phyloP scores from a whole-genome alignment of 1,140 invertebrate genomes.

The Zaprionus ghesquierei region DNA sequence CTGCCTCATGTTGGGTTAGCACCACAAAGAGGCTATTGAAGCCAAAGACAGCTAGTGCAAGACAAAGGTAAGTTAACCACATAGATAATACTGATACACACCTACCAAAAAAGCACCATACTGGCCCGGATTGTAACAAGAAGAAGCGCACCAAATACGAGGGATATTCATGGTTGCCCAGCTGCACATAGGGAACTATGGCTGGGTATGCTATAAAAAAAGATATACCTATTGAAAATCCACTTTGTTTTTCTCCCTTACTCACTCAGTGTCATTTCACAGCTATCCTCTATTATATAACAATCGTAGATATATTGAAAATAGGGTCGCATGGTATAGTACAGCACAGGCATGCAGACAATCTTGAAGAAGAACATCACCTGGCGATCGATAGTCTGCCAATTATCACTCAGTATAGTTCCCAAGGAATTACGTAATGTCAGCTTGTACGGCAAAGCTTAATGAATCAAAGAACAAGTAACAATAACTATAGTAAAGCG shows the following conservation, averaged over 20 bases:
- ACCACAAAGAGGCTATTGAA: constrained; percentile 69
- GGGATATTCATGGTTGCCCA: constrained; percentile 51
- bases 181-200: constrained; percentile 48
- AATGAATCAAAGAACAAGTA: background rate
- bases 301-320: constrained; percentile 67
- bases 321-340: constrained; percentile 55
- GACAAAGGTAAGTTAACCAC: background rate
- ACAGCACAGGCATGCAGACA: constrained; percentile 64
- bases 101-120: constrained; percentile 64
- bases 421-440: constrained; percentile 25
- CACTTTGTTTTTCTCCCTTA: background rate
- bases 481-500: no score
- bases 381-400: constrained; percentile 53
- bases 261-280: constrained; percentile 65
- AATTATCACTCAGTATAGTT: constrained; percentile 42
- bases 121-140: constrained; percentile 49
- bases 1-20: constrained; percentile 57
- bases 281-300: constrained; percentile 48
- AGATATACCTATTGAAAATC: background rate
- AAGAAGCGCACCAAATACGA: constrained; percentile 61
- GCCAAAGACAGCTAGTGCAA: constrained; percentile 54
- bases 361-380: constrained; percentile 71
- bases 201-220: constrained; percentile 57
- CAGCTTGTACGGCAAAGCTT: constrained; percentile 41
- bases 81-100: background rate